Base-by-base conservation (phyloP, 1,140 invertebrate species). In the Drosophila setifemur region DNA sequence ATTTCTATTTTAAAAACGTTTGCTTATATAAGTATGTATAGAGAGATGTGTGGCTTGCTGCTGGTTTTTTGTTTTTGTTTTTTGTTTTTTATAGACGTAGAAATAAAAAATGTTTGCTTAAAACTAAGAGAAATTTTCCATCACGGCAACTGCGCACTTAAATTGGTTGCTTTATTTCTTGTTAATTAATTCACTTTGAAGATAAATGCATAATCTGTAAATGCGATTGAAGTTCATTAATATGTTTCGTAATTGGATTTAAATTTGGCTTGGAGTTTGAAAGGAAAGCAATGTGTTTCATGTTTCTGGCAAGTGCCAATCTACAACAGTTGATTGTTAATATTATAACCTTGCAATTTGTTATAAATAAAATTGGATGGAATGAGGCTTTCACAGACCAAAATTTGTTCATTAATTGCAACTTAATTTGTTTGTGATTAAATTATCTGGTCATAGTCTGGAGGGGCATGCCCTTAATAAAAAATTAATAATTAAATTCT, bases 1-100 rank as follows among this genome's bases (percentile, higher is more conserved):
- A 74, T 78, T 70, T 85, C 63, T 78, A 66, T 83, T 64, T 85
- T 83, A 74, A 83, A 83, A 83, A 83, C 79, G 33, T 73, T 82
- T 69, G 39, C 79, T 70, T 85, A 78, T 71, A 64, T 68, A 53
- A 8, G 33, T 69, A 70, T 68, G 23, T 39, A 23, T 42, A 43
- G 53, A 40, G 39, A 44, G 33, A 64, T 47, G 49, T 57, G 54
- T 63, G 57, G 33, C 60, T 47, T 63, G 48, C 63, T 57, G 37
- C 25, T 63, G 35, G 45, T 33, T 70, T 42, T 58, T 55, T 66
- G n/a, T n/a, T n/a, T n/a, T 47, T 63, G 48, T 57, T 57, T 31
- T 19, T 63, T 29, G 45, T 33, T 70, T 42, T 58, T 55, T 66
- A 33, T 73, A 39, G 45, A 28, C 50, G 73, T 81, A 81, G 14